phyloP scores from a whole-genome alignment of 2,888 invertebrate species.

The Ischnus inquisitorius region DNA sequence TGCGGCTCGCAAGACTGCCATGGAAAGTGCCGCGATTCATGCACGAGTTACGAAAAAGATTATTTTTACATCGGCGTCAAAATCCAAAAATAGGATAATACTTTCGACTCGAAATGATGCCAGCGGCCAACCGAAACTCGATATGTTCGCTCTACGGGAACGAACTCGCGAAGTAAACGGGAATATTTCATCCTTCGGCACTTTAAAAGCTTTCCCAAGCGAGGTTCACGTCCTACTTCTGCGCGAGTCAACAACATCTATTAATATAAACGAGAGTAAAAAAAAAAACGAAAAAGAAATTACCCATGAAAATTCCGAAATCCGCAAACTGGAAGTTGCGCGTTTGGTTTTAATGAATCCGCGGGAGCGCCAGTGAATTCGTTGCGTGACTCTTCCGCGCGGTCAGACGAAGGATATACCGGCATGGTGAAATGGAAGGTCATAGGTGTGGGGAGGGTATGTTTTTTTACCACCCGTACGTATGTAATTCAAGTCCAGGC shows the following conservation, averaged over 20 bases:
- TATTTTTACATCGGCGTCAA: not conserved
- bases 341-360: conserved; percentile 47
- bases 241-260: not conserved
- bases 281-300: conserved; percentile 21
- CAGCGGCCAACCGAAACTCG: conserved; percentile 20
- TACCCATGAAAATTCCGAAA: not conserved
- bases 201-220: conserved; percentile 14
- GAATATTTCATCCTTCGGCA: conserved; percentile 7
- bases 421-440: conserved; percentile 34
- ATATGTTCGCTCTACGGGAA: conserved; percentile 25
- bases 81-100: not conserved
- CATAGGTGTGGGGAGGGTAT: conserved; percentile 6
- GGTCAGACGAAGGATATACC: conserved; percentile 43
- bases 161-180: not conserved
- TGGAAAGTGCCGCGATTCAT: no score
- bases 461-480: conserved; percentile 12
- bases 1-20: no score
- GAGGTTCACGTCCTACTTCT: not conserved
- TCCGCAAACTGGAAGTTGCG: conserved; percentile 25
- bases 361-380: conserved; percentile 32
- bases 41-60: not conserved
- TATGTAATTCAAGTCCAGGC: conserved; percentile 40
- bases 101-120: not conserved
- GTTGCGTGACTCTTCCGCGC: conserved; percentile 37
- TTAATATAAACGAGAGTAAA: not conserved